phyloP scores from a whole-genome alignment of 2,113 vertebrate genomes.

The Sporophila hypoxantha region DNA sequence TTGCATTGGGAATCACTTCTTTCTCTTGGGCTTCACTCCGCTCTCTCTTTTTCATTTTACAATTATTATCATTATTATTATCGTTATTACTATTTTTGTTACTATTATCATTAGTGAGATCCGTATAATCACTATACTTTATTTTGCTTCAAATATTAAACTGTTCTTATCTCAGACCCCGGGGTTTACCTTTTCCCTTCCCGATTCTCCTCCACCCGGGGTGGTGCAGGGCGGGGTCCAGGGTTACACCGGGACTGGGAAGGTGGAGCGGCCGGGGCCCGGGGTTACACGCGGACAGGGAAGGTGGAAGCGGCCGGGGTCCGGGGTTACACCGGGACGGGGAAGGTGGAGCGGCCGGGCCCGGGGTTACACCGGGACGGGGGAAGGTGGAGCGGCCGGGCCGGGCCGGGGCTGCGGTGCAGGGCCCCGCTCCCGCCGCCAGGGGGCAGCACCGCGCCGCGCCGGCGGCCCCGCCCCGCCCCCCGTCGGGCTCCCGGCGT shows the following conservation, averaged over 20 bases:
- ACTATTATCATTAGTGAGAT: not conserved
- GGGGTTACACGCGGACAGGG: too few species aligned
- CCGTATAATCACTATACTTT: not conserved
- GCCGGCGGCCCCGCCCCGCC: too few species aligned
- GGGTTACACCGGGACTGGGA: not conserved
- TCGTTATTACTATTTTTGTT: not conserved
- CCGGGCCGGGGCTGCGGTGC: not conserved
- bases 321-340: too few species aligned
- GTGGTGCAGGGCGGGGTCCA: too few species aligned
- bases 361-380: not conserved
- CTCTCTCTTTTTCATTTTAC: not conserved
- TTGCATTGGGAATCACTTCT: not conserved
- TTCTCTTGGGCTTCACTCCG: not conserved
- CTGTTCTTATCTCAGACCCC: not conserved
- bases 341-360: too few species aligned
- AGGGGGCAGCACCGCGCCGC: too few species aligned
- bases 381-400: too few species aligned
- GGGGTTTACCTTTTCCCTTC: not conserved
- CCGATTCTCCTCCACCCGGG: not conserved
- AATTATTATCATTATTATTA: not conserved
- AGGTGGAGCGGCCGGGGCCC: not conserved
- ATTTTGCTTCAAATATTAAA: not conserved
- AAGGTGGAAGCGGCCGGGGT: not conserved
- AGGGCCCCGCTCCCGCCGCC: not conserved
- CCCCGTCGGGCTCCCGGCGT: too few species aligned